These are phyloP conservation scores for Desmophyllum pertusum DNA, from an alignment of 92 coral and sea anemone species.

Conservation along the genomic window DNA sequence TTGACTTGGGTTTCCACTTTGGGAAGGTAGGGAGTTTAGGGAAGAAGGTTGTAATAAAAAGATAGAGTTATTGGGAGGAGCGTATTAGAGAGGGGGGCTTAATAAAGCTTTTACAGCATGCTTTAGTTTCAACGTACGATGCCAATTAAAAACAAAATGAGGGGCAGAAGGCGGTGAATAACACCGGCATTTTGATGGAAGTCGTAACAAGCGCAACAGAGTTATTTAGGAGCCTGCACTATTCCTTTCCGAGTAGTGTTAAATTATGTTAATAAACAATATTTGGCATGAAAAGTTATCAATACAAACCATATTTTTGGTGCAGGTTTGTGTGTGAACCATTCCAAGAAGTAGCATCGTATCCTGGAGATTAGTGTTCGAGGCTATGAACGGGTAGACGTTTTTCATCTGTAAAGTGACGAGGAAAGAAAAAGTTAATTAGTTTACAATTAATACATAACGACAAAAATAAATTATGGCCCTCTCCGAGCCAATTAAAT, in stretches of 20 bases:
- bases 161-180: too few relatives aligned
- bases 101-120: too few relatives aligned
- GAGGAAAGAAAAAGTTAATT: not conserved
- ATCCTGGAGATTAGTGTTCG: not conserved
- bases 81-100: too few relatives aligned
- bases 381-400: conserved; percentile 15
- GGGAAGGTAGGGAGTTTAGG: not conserved
- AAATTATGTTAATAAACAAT: not conserved
- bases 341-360: not conserved
- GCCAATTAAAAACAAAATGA: too few relatives aligned
- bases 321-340: conserved; percentile 10
- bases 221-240: not conserved
- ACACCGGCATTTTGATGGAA: too few relatives aligned
- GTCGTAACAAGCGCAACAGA: too few relatives aligned
- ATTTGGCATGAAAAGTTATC: not conserved
- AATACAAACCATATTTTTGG: conserved; percentile 9
- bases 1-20: too few relatives aligned
- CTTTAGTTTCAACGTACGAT: too few relatives aligned
- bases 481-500: not conserved
- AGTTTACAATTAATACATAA: not conserved
- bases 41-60: not conserved
- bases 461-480: not conserved
- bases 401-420: conserved; percentile 22
- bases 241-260: not conserved
- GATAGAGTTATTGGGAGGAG: too few relatives aligned